Evolutionary conservation across 2,113 vertebrate genomes (phyloP), one percentile per base, ranked within the genome.

Genomic region (Conger conger): DNA sequence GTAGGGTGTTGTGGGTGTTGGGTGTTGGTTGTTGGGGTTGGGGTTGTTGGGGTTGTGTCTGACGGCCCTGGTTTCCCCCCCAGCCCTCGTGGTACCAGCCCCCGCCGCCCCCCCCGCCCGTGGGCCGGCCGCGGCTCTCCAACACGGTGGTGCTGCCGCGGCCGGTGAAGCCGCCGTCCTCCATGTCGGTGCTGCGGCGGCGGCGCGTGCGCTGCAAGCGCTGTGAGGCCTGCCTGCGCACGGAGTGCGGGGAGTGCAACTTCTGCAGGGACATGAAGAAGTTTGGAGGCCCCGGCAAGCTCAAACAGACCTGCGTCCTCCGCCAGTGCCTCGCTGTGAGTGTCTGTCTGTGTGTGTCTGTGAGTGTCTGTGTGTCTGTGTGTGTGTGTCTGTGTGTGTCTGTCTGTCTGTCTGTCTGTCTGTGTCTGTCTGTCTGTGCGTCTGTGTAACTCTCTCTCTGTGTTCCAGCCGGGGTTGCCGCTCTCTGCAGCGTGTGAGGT

Each of bases 241-340:
- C 95, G 50, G 97, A 97, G 92, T 99, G 98, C 33, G 97, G 97
- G 79, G 94, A 94, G 82, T 99, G 98, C 93, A 96, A 97, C 90
- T 99, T 96, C 90, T 99, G 98, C 93, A 96, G 95, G 33, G 97
- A 98, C 93, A 99, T 99, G 97, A 97, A 97, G 94, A 98, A 98
- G 89, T 98, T 98, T 20, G 98, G 98, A 0, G 98, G 98, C 0
- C 96, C 98, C 8, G 98, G 98, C 16, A 95, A 97, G 38, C 97
- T 99, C 95, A 99, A 99, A 92, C 97, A 99, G 93, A 94, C 96
- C 87, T 99, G 98, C 37, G 88, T 98, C 73, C 95, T 96, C 88
- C 94, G 98, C 87, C 98, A 98, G 85, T 99, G 97, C 93, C 92
- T 98, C 37, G 90, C 95, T 87, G 97, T 99, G 90, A 97, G 97